phyloP scores from a whole-genome alignment of 1,140 invertebrate genomes.

The Argopecten irradians region DNA sequence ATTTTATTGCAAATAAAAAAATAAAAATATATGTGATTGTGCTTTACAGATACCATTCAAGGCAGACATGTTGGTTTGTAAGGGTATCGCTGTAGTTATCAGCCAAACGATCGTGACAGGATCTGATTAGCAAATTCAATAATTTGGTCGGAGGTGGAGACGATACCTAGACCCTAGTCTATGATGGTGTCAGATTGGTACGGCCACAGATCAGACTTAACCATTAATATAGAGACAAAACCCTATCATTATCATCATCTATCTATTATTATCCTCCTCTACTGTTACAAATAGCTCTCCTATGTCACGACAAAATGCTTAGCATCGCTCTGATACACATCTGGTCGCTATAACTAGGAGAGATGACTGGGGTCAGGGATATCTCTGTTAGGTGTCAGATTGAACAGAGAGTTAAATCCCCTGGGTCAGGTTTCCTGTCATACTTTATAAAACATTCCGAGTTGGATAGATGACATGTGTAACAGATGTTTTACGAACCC shows the following conservation, averaged over 20 bases:
- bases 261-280: background rate
- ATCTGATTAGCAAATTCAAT: background rate
- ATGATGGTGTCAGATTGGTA: background rate
- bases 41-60: too few species aligned
- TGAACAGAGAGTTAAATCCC: slow-evolving; percentile 9
- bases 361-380: background rate
- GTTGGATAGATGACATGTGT: background rate
- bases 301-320: background rate
- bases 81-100: background rate
- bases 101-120: background rate
- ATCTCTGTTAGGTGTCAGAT: background rate
- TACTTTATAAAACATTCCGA: background rate
- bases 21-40: too few species aligned
- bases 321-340: slow-evolving; percentile 20
- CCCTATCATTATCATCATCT: slow-evolving; percentile 4
- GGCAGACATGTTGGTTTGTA: background rate
- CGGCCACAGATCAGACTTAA: background rate
- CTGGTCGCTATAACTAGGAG: background rate
- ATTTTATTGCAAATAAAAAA: too few species aligned
- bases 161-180: background rate
- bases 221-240: background rate
- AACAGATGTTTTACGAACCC: background rate
- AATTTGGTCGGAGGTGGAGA: background rate
- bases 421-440: background rate
- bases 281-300: background rate